phyloP scores from a whole-genome alignment of 2,113 vertebrate genomes.

The Orthonyx spaldingii region DNA sequence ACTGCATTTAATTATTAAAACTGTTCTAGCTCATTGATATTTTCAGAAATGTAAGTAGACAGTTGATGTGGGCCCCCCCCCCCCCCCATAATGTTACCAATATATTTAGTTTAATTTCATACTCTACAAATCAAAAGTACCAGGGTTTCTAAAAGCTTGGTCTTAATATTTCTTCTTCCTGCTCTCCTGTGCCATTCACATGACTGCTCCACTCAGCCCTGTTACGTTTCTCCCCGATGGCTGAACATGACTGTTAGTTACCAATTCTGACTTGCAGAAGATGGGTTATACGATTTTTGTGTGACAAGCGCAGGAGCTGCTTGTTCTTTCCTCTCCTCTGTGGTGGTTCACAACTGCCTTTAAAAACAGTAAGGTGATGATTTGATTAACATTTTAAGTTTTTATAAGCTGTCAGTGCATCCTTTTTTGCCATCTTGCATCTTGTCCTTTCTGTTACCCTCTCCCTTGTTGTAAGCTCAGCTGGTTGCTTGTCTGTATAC shows the following conservation, averaged over 20 bases:
- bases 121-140: background rate
- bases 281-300: background rate
- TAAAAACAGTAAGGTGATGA: background rate
- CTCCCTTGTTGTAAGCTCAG: background rate
- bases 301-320: background rate
- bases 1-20: background rate
- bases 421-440: background rate
- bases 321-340: background rate
- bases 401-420: background rate
- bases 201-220: background rate
- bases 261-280: conserved; percentile 5
- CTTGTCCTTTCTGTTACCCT: background rate
- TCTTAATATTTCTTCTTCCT: background rate
- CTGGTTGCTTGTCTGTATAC: background rate
- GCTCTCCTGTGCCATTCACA: background rate
- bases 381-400: conserved; percentile 4
- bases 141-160: background rate
- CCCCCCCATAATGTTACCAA: rapidly evolving
- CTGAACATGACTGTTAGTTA: conserved; percentile 37
- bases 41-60: background rate
- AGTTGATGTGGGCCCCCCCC: background rate
- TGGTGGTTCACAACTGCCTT: background rate
- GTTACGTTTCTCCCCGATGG: background rate
- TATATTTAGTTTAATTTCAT: background rate
- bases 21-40: background rate